Evolutionary conservation across 1,140 invertebrate genomes (phyloP).

Genomic region (Drosophila fuyamai): DNA sequence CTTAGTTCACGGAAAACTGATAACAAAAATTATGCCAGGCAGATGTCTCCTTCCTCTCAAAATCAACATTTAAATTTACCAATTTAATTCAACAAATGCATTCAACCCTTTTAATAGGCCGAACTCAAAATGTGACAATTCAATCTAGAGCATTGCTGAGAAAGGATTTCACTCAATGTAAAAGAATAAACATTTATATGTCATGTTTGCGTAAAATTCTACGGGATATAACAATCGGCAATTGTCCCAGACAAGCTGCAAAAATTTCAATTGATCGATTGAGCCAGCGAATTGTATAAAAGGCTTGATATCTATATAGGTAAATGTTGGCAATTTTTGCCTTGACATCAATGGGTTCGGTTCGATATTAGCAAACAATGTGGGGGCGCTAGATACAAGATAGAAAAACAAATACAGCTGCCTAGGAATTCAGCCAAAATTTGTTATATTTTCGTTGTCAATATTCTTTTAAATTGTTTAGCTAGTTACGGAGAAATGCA

Average conservation of each 20-base stretch:
- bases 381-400: slow-evolving; percentile 35
- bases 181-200: slow-evolving; percentile 47
- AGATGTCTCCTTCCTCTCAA: slow-evolving; percentile 35
- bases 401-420: slow-evolving; percentile 59
- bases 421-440: neutral
- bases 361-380: slow-evolving; percentile 49
- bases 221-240: slow-evolving; percentile 22
- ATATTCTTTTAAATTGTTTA: neutral
- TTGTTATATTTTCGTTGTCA: neutral
- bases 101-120: slow-evolving; percentile 29
- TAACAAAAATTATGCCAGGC: slow-evolving; percentile 29
- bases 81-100: slow-evolving; percentile 44
- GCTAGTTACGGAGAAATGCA: neutral
- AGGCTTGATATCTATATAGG: slow-evolving; percentile 25
- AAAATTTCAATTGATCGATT: slow-evolving; percentile 63
- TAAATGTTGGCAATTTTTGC: slow-evolving; percentile 38
- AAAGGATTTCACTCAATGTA: slow-evolving; percentile 38
- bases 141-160: slow-evolving; percentile 13
- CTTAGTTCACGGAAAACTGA: slow-evolving; percentile 12
- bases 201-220: slow-evolving; percentile 72
- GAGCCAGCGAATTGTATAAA: neutral
- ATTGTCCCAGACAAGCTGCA: slow-evolving; percentile 70
- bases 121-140: slow-evolving; percentile 34
- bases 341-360: slow-evolving; percentile 39
- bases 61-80: slow-evolving; percentile 21